Conservation (phyloP, 92 coral and sea anemone genomes). For the Muricea muricata region DNA sequence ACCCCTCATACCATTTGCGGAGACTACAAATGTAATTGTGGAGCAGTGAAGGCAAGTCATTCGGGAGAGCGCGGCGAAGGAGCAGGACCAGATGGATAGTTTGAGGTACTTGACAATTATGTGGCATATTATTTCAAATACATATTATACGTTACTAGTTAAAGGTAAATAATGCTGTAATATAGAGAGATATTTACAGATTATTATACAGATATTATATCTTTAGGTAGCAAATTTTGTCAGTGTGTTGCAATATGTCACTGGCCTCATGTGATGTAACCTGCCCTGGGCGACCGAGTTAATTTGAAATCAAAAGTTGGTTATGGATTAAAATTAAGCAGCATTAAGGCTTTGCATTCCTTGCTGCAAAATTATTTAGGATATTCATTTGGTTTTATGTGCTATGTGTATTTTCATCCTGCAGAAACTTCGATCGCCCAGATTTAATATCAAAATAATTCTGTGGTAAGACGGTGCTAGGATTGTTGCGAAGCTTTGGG, state of each 20-base stretch:
- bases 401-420: not conserved
- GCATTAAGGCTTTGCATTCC: no score
- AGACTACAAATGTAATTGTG: constrained; percentile 12
- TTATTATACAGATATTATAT: not conserved
- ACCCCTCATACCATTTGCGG: not conserved
- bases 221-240: not conserved
- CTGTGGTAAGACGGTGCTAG: no score
- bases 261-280: not conserved
- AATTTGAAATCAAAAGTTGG: not conserved
- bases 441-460: no score
- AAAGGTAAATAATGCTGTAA: no score
- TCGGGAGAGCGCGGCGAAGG: not conserved
- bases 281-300: not conserved
- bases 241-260: not conserved
- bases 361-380: not conserved
- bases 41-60: not conserved
- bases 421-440: not conserved
- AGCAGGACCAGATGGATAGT: not conserved
- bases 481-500: no score
- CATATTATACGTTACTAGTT: not conserved
- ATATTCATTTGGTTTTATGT: not conserved
- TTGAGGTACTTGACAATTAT: no score
- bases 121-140: no score
- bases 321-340: no score
- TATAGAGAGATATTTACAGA: no score